A percentile compares a stretch with the other conserved stretches of the same genome.
These are phyloP conservation scores for Syrmaticus mikado DNA, from an alignment of 2,113 vertebrate species.

Conservation along the genomic window DNA sequence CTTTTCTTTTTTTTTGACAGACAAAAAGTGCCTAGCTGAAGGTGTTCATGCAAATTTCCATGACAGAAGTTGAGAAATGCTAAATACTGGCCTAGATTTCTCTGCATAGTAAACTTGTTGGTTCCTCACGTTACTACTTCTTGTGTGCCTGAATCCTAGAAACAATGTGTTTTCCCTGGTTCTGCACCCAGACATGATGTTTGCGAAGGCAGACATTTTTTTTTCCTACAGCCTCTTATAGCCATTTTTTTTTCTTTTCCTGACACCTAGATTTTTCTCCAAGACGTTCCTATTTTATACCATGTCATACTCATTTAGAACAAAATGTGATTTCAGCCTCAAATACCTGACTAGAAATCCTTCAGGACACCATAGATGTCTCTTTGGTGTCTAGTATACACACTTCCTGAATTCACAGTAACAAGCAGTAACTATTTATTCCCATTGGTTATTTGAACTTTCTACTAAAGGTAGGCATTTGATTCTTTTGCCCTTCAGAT, in stretches of 20 bases:
- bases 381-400: neutral
- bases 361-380: neutral
- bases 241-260: neutral
- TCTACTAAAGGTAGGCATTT: neutral
- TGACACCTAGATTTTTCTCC: neutral
- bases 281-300: neutral
- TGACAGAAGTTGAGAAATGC: neutral
- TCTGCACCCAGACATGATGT: neutral
- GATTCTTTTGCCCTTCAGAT: neutral
- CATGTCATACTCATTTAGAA: neutral
- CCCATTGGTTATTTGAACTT: neutral
- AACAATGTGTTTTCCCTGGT: neutral
- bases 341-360: neutral
- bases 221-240: neutral
- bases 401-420: neutral
- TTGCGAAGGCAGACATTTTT: neutral
- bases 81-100: neutral
- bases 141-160: too few species aligned
- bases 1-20: conserved; percentile 10
- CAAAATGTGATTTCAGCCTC: neutral
- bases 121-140: neutral
- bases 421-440: neutral
- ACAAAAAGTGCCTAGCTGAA: neutral
- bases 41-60: fast-evolving
- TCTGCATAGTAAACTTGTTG: neutral